Conservation (phyloP, 2,888 invertebrate species). For the Nomada fucata region DNA sequence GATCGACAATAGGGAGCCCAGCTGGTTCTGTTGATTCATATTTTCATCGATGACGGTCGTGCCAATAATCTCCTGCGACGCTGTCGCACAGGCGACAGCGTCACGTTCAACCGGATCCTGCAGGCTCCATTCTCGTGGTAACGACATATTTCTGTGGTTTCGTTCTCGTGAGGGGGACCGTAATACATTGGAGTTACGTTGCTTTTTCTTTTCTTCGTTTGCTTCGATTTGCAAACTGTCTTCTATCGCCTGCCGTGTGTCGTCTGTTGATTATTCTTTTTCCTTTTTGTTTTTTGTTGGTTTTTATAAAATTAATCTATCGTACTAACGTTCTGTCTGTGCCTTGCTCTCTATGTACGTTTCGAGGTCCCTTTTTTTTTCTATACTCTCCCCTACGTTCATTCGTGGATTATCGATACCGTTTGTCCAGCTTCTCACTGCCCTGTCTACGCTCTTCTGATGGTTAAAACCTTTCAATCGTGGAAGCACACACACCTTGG, state of each 20-base stretch:
- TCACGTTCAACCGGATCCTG: conserved; percentile 84
- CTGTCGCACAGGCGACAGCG: conserved; percentile 65
- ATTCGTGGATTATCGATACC: background rate
- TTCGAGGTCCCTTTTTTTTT: background rate
- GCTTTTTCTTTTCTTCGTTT: conserved; percentile 60
- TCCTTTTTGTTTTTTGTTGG: background rate
- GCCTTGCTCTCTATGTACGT: background rate
- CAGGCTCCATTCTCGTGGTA: conserved; percentile 87
- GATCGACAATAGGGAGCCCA: conserved; percentile 88
- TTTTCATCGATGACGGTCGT: conserved; percentile 81
- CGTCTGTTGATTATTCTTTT: background rate
- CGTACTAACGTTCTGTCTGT: background rate
- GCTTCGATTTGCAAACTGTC: conserved; percentile 20
- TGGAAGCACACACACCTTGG: conserved; percentile 4
- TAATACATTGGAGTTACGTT: conserved; percentile 82
- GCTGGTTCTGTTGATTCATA: conserved; percentile 84
- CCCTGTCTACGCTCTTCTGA: background rate
- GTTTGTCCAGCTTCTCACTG: background rate
- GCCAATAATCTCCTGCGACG: conserved; percentile 80
- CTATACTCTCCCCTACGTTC: background rate
- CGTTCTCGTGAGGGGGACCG: conserved; percentile 79
- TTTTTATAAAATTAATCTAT: background rate
- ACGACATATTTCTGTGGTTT: conserved; percentile 85
- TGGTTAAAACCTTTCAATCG: background rate
- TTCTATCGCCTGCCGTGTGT: conserved; percentile 3